Percentiles rank a stretch among this genome's conserved stretches.
These are phyloP conservation scores for Pangasianodon gigas DNA, from an alignment of 2,113 vertebrate species.

Conservation along the genomic window DNA sequence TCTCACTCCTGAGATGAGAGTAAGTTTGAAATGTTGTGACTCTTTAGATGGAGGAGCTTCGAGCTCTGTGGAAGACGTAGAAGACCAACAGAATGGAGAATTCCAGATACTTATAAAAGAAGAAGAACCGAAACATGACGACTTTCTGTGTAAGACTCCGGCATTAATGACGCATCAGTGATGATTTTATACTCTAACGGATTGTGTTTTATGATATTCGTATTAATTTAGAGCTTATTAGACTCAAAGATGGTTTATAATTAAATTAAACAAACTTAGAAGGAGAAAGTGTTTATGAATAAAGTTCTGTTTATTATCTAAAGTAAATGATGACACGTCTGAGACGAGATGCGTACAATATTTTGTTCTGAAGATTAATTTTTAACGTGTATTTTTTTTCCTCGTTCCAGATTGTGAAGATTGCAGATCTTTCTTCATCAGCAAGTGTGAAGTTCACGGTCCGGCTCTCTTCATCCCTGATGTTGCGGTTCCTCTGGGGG, in stretches of 20 bases:
- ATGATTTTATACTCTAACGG: not conserved
- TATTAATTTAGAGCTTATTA: not conserved
- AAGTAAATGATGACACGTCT: not conserved
- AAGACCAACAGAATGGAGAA: not conserved
- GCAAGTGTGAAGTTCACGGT: not conserved
- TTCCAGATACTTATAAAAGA: constrained; percentile 3
- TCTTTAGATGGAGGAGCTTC: constrained; percentile 1
- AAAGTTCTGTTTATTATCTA: not conserved
- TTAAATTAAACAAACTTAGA: no score
- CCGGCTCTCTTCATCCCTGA: constrained; percentile 1
- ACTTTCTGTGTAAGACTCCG: not conserved
- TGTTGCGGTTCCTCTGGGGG: not conserved
- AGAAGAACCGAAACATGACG: not conserved
- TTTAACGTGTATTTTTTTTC: not conserved
- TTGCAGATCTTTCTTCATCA: not conserved
- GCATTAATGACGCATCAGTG: not conserved
- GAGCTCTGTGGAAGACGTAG: not conserved
- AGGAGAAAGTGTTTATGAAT: not conserved
- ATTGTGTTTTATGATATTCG: not conserved
- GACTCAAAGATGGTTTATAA: not conserved
- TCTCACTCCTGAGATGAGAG: not conserved
- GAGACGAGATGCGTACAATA: not conserved
- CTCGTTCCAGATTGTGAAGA: not conserved
- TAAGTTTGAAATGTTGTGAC: not conserved
- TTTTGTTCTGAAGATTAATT: not conserved